Base-by-base conservation (phyloP, 2,113 vertebrate genomes). In the Phylloscopus trochilus region DNA sequence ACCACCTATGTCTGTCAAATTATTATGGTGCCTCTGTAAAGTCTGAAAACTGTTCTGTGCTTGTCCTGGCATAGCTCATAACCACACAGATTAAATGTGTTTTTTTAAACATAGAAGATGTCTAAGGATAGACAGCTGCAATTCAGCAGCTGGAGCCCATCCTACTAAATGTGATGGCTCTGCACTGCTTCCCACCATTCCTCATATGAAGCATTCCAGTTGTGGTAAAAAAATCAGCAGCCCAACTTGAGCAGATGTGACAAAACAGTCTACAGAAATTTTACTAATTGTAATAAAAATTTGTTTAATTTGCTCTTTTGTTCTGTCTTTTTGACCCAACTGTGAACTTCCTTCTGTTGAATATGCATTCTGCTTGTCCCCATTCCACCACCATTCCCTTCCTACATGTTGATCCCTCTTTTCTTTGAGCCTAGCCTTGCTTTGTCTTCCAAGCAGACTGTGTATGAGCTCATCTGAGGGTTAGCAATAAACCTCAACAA, bases 41-140 rank as follows among this genome's bases (percentile, higher is more conserved):
- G 85, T 62, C 88, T 94, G 84, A 93, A 93, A 46, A 44, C 49
- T 72, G 15, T 39, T 89, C 62, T 92, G 23, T 89, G 83, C 93
- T 96, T 93, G 78, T 79, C 63, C 90, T 96, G 85, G 82, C 88
- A 92, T 53, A 85, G 51, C 27, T 94, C 78, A 77, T 51, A 95
- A 90, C 90, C 13, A 7, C 62, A 66, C 0, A 33, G 82, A 92
- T 80, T 95, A 70, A 18, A 74, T 16, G 10, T 13, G 31, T 59
- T 52, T 6, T 87, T 92, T 81, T 7, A 56, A 84, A 76, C 79
- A 56, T 6, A 90, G n/a, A 80, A 69, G 84, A 76, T 73, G 46
- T 66, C 59, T 87, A 85, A 46, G 79, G 56, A 91, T 75, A 87
- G 87, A 88, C 83, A 95, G 90, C 72, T 92, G 88, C 77, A 80